These are phyloP conservation scores for Propithecus perrieri DNA, from an alignment of 2,797 vertebrate genomes.

Conservation along the genomic window DNA sequence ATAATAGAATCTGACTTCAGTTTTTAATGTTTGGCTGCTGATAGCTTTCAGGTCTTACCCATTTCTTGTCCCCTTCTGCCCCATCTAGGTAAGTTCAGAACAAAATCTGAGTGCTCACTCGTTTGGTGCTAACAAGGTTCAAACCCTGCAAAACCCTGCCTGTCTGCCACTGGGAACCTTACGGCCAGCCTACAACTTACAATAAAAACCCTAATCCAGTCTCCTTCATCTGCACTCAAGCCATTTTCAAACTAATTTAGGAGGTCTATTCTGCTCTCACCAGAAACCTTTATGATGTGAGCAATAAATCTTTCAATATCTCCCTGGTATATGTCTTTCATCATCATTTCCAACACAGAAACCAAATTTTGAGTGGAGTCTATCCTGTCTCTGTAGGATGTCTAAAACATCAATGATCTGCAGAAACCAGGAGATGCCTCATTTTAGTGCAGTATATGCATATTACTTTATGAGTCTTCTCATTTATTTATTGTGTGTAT, in stretches of 20 bases:
- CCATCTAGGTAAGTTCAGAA: not conserved
- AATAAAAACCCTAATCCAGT: not conserved
- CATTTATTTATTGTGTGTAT: not conserved
- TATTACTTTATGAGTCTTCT: not conserved
- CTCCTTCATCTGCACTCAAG: not conserved
- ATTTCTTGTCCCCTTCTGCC: not conserved
- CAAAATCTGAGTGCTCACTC: not conserved
- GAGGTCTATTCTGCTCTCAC: not conserved
- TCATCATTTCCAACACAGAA: not conserved
- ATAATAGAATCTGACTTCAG: not conserved
- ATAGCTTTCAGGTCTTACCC: not conserved
- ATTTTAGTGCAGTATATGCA: not conserved
- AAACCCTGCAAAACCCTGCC: not conserved
- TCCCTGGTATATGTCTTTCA: not conserved
- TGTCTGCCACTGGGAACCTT: not conserved
- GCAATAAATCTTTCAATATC: not conserved
- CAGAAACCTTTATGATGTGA: not conserved
- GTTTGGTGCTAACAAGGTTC: not conserved
- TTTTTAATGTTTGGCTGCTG: not conserved
- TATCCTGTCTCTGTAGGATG: not conserved
- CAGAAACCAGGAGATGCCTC: not conserved
- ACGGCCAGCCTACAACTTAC: not conserved
- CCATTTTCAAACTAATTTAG: not conserved
- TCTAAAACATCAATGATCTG: not conserved
- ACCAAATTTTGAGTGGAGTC: not conserved